phyloP scores from a whole-genome alignment of 2,113 vertebrate genomes.

The Pantherophis guttatus region DNA sequence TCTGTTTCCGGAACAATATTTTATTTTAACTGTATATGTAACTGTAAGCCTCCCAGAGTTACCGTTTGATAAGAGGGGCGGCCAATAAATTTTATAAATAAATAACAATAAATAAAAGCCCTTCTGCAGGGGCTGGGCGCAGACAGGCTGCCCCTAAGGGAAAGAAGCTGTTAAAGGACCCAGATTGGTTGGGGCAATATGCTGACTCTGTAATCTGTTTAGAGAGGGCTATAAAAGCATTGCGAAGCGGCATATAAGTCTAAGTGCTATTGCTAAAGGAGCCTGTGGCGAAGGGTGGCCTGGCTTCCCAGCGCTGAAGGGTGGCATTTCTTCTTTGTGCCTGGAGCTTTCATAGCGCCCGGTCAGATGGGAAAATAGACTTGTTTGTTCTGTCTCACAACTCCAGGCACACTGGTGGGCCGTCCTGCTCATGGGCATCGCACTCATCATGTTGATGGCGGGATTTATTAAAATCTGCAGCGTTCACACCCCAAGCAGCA shows the following conservation, averaged over 20 bases:
- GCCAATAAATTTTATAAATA: neutral
- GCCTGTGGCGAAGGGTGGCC: neutral
- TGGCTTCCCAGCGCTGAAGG: neutral
- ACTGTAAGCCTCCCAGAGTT: neutral
- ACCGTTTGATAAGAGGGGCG: neutral
- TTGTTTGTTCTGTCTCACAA: neutral
- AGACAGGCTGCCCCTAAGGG: neutral
- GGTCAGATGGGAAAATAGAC: neutral
- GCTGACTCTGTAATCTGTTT: too few species aligned
- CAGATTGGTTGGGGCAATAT: too few species aligned
- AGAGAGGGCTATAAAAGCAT: too few species aligned
- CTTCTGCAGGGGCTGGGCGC: neutral
- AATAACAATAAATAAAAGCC: neutral
- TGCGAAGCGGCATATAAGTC: too few species aligned
- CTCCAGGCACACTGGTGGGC: slow-evolving; percentile 94
- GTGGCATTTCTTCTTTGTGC: neutral
- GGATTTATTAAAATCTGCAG: slow-evolving; percentile 99
- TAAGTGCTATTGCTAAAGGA: neutral
- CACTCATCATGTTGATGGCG: slow-evolving; percentile 97
- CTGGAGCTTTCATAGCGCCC: neutral
- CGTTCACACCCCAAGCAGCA: slow-evolving; percentile 97
- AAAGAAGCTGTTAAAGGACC: neutral
- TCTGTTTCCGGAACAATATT: neutral
- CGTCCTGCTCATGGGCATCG: slow-evolving; percentile 94
- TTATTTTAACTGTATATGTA: neutral